Conservation (phyloP, 2,113 vertebrate genomes). For the Ginglymostoma cirratum region DNA sequence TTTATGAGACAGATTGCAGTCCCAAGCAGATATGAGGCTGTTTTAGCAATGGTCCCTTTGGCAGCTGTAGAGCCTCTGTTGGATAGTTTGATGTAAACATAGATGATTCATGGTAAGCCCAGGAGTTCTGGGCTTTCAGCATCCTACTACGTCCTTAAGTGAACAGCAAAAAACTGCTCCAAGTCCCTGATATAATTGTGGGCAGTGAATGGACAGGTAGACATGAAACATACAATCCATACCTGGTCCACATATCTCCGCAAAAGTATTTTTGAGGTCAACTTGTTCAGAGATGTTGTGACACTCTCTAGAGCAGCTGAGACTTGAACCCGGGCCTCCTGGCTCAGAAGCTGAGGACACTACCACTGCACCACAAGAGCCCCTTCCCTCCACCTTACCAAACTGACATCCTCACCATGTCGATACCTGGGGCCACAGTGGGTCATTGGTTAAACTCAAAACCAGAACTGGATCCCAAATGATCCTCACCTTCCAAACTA, state of each 20-base stretch:
- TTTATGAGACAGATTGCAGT: no score
- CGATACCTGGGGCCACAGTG: neutral
- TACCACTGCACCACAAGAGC: no score
- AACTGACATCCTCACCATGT: neutral
- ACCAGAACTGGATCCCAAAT: neutral
- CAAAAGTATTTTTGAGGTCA: no score
- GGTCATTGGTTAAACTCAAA: neutral
- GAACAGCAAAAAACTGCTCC: no score
- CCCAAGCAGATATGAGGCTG: neutral
- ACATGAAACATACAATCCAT: neutral
- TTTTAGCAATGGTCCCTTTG: neutral
- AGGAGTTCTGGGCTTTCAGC: no score
- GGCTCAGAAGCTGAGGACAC: no score
- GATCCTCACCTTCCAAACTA: neutral
- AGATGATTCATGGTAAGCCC: no score
- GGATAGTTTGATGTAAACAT: neutral
- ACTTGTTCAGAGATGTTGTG: no score
- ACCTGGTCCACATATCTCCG: neutral
- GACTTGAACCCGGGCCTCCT: no score
- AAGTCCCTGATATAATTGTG: neutral
- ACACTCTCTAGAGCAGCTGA: no score
- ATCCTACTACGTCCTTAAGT: neutral
- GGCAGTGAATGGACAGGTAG: no score
- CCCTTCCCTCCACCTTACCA: neutral
- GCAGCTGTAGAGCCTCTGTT: neutral